phyloP scores from a whole-genome alignment of 2,888 invertebrate genomes.

The Seladonia tumulorum region DNA sequence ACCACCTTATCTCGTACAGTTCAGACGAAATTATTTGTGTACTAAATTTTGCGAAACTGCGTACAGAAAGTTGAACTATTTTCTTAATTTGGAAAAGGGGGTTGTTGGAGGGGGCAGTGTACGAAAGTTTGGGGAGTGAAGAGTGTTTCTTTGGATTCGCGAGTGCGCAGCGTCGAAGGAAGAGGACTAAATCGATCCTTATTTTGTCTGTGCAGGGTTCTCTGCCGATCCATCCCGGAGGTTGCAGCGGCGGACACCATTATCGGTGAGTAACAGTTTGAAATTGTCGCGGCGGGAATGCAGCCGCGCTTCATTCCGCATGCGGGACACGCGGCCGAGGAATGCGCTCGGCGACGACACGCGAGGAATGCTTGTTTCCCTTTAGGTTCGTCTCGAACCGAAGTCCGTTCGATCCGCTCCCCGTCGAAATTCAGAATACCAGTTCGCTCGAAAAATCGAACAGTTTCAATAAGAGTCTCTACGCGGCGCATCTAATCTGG shows the following conservation, averaged over 20 bases:
- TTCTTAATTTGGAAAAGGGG: too few species aligned
- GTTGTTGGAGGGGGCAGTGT: too few species aligned
- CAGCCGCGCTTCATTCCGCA: slow-evolving; percentile 50
- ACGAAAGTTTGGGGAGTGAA: neutral
- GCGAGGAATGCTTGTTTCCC: slow-evolving; percentile 20
- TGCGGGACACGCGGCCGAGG: slow-evolving; percentile 47
- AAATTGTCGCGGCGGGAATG: slow-evolving; percentile 52
- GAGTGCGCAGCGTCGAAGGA: neutral
- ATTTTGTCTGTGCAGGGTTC: slow-evolving; percentile 69
- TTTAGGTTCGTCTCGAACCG: slow-evolving; percentile 25
- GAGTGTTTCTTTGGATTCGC: neutral
- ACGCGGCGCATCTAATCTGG: too few species aligned
- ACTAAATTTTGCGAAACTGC: too few species aligned
- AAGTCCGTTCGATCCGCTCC: neutral
- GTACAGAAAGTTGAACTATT: too few species aligned
- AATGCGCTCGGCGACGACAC: slow-evolving; percentile 46
- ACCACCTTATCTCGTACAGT: too few species aligned
- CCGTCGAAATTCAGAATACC: neutral
- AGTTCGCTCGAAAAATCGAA: neutral
- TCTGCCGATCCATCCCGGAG: slow-evolving; percentile 72
- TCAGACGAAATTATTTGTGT: too few species aligned
- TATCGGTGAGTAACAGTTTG: slow-evolving; percentile 77
- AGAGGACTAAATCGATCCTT: slow-evolving; percentile 51
- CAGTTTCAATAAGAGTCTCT: neutral
- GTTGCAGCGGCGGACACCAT: slow-evolving; percentile 76